Evolutionary conservation across 1,140 invertebrate genomes (phyloP).

Genomic region (Cherax destructor): DNA sequence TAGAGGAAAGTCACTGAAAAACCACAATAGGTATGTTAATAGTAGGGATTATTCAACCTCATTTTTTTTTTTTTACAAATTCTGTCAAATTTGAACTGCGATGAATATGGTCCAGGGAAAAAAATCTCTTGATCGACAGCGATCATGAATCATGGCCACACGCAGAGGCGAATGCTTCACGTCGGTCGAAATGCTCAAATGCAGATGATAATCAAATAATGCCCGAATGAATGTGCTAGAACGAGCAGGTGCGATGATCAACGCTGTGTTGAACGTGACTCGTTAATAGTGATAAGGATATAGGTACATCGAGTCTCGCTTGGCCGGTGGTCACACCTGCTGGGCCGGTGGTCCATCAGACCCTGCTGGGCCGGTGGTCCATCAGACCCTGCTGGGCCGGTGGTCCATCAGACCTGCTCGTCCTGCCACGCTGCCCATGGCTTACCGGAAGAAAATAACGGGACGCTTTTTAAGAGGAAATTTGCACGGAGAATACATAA

Average conservation of each 20-base stretch:
- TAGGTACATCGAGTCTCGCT: too few species aligned
- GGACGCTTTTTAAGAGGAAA: not conserved
- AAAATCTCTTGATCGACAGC: not conserved
- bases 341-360: too few species aligned
- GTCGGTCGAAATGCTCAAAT: conserved; percentile 36
- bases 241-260: not conserved
- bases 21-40: too few species aligned
- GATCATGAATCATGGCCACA: not conserved
- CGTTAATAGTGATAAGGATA: not conserved
- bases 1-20: too few species aligned
- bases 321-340: too few species aligned
- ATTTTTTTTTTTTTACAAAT: too few species aligned
- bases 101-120: too few species aligned
- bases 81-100: too few species aligned
- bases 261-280: not conserved
- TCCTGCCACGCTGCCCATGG: not conserved
- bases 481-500: not conserved
- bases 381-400: too few species aligned
- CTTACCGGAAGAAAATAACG: not conserved
- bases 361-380: too few species aligned
- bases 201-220: conserved; percentile 52
- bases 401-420: not conserved
- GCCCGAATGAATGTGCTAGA: not conserved
- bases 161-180: not conserved
- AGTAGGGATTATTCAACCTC: too few species aligned